These are phyloP conservation scores for Neolamprologus fasciatus DNA, from an alignment of 2,113 vertebrate species.

Conservation along the genomic window DNA sequence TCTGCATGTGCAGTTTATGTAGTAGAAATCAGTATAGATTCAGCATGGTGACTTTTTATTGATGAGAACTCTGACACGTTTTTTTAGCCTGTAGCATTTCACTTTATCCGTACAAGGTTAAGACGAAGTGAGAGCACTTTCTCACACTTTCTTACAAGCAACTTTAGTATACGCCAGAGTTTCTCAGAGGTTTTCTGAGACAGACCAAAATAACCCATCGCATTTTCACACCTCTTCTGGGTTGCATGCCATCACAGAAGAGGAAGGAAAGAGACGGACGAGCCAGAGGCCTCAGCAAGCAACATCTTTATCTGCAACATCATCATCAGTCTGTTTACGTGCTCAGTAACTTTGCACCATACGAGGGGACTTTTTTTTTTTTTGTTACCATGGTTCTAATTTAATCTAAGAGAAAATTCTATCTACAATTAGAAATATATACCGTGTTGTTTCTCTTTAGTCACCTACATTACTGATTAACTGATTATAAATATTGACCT, in stretches of 20 bases:
- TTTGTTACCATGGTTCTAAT: not conserved
- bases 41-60: not conserved
- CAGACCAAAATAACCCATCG: conserved; percentile 15
- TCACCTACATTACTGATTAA: not conserved
- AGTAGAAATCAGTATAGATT: not conserved
- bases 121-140: not conserved
- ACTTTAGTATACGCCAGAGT: not conserved
- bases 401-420: not conserved
- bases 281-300: not conserved
- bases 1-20: not conserved
- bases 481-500: not conserved
- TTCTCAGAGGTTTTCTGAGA: conserved; percentile 5
- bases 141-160: conserved; percentile 37
- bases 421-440: not conserved
- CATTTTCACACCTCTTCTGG: conserved; percentile 48
- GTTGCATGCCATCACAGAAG: conserved; percentile 14
- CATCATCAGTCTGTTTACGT: not conserved
- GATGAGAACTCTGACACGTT: not conserved
- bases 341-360: not conserved
- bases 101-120: not conserved
- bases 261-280: conserved; percentile 37
- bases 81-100: not conserved
- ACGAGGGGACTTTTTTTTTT: not conserved
- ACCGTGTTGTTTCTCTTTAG: not conserved
- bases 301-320: conserved; percentile 19